These are phyloP conservation scores for Drosophila sordidula DNA, from an alignment of 2,888 invertebrate genomes.

Conservation along the genomic window DNA sequence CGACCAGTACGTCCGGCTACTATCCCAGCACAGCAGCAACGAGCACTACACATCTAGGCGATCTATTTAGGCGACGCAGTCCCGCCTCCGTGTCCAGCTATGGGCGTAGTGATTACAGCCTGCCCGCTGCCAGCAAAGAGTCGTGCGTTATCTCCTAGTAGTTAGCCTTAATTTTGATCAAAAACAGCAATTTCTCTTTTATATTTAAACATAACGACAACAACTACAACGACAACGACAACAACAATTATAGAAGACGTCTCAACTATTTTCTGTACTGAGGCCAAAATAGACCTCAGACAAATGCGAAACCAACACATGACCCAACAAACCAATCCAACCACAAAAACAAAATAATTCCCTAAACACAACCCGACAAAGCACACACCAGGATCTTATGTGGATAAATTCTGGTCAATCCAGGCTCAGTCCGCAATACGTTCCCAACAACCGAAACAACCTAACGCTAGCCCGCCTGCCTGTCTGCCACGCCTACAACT, in stretches of 20 bases:
- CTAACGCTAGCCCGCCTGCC: conserved; percentile 58
- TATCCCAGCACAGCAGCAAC: conserved; percentile 46
- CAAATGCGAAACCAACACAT: conserved; percentile 58
- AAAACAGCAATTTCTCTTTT: conserved; percentile 62
- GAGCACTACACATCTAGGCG: conserved; percentile 72
- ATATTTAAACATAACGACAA: conserved; percentile 43
- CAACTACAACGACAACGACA: conserved; percentile 28
- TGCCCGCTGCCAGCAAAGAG: conserved; percentile 82
- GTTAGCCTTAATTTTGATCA: conserved; percentile 40
- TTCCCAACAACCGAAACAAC: conserved; percentile 33
- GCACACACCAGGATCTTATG: conserved; percentile 33
- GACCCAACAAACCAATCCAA: conserved; percentile 28
- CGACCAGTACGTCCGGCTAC: conserved; percentile 34
- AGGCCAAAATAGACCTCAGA: conserved; percentile 37
- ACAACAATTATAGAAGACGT: conserved; percentile 55
- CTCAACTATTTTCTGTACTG: conserved; percentile 71
- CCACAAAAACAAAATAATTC: conserved; percentile 2
- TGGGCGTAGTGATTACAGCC: conserved; percentile 48
- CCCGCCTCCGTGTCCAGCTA: conserved; percentile 66
- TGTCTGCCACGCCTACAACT: conserved; percentile 60
- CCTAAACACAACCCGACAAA: conserved; percentile 17
- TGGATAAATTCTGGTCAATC: conserved; percentile 2
- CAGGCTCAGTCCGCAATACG: conserved; percentile 10
- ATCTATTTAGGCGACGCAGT: conserved; percentile 81
- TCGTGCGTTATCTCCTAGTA: conserved; percentile 83